Percentiles rank a stretch among this genome's conserved stretches.
These are phyloP conservation scores for Megaleporinus macrocephalus DNA, from an alignment of 2,113 vertebrate species.

Conservation along the genomic window DNA sequence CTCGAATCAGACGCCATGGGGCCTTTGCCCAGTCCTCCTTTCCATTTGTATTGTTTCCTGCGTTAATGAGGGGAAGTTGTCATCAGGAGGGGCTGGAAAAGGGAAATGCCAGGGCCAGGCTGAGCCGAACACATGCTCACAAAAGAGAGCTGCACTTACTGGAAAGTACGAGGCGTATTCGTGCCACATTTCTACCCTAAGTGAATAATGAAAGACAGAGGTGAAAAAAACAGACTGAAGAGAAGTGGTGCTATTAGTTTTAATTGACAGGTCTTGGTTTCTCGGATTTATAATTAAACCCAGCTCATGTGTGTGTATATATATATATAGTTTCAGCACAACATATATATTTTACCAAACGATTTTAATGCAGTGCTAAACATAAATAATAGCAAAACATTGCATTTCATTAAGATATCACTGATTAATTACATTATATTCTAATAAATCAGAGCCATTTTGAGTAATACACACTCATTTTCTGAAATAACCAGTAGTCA, in stretches of 20 bases:
- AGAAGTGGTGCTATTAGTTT: neutral
- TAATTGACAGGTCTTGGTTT: neutral
- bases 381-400: neutral
- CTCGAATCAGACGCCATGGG: slow-evolving; percentile 34
- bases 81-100: slow-evolving; percentile 36
- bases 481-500: neutral
- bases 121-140: neutral
- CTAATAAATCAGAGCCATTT: neutral
- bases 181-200: neutral
- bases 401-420: neutral
- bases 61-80: slow-evolving; percentile 46
- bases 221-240: neutral
- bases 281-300: neutral
- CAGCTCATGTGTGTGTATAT: neutral
- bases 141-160: neutral
- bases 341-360: neutral
- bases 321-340: too few relatives aligned
- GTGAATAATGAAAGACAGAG: slow-evolving; percentile 28
- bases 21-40: slow-evolving; percentile 24
- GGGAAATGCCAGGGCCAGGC: neutral
- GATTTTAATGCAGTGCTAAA: neutral
- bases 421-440: neutral
- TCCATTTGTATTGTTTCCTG: slow-evolving; percentile 37
- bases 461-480: neutral
- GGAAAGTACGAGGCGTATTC: neutral